Conservation (phyloP, 2,797 vertebrate species). For the Enteromius argenteus region DNA sequence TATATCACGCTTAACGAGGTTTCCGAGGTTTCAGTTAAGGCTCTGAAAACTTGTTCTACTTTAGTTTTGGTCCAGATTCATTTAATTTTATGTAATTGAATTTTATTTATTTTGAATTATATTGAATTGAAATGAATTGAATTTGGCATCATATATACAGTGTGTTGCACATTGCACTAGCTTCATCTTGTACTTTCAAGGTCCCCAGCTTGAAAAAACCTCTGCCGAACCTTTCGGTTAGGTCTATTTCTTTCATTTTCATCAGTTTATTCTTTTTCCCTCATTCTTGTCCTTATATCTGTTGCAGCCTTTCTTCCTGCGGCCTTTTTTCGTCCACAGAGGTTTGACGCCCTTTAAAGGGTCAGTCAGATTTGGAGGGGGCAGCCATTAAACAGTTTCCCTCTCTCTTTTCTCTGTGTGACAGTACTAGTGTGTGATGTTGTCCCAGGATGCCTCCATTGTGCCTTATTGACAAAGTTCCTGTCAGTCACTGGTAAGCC, state of each 20-base stretch:
- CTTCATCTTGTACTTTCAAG: not conserved
- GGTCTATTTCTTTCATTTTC: slow-evolving; percentile 15
- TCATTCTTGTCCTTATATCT: not conserved
- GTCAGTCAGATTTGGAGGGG: slow-evolving; percentile 19
- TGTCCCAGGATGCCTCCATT: slow-evolving; percentile 34
- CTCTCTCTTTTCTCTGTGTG: slow-evolving; percentile 14
- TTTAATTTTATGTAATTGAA: not conserved
- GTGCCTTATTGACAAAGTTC: slow-evolving; percentile 27
- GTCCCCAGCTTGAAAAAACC: slow-evolving; percentile 18
- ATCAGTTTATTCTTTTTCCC: not conserved
- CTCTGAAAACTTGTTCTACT: not conserved
- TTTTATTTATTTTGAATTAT: not conserved
- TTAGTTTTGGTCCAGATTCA: not conserved
- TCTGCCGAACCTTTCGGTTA: not conserved
- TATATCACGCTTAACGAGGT: no score
- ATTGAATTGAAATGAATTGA: not conserved
- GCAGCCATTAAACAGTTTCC: slow-evolving; percentile 23
- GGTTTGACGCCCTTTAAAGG: slow-evolving; percentile 39
- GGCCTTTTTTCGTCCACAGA: slow-evolving; percentile 17
- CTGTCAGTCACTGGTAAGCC: slow-evolving; percentile 31
- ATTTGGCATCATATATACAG: not conserved
- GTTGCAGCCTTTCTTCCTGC: slow-evolving; percentile 15
- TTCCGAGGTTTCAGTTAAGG: no score
- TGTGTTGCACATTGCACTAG: not conserved
- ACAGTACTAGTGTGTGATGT: slow-evolving; percentile 27